Evolutionary conservation across 2,113 vertebrate species (phyloP), one percentile per base, ranked within the genome.

Genomic region (Tenebrosternarchus preto): DNA sequence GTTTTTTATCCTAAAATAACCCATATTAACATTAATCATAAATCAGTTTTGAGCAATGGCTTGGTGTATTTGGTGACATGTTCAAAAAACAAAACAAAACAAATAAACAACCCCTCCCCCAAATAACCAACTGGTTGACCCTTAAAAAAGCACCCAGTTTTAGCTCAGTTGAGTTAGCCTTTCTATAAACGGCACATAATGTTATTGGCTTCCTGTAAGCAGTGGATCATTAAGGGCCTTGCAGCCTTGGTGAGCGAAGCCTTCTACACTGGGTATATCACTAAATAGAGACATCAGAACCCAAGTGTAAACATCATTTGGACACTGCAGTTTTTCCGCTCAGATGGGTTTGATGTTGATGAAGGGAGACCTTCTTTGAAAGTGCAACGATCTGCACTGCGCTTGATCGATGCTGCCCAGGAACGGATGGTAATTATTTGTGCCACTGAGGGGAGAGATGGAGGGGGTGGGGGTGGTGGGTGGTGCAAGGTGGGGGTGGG

Each of bases 341-440:
- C 89, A 89, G 90, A 84, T 92, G 91, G 87, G 83, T 94, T 94
- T 94, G 93, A 95, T 92, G 92, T 84, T 94, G 92, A 96, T 91
- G 90, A 92, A 92, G 88, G 90, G 71, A 87, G 93, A 92, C 88
- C 89, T 93, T 82, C 83, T 89, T 85, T 89, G 84, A 88, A 94
- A 94, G 91, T 87, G 86, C 90, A 91, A 82, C 86, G 85, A 92
- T 94, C 89, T 92, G 88, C 88, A 82, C 87, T 76, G 33, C 63
- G 90, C 90, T 92, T 92, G 90, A 93, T 94, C 89, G 85, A 87
- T 90, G 88, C 87, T 85, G 90, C 82, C 43, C 22, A 82, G 80
- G 84, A 81, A 89, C 63, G 80, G 69, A 84, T 66, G 78, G 78
- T 80, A 84, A 87, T 90, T 92, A 90, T 84, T 82, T 88, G 81